phyloP scores from a whole-genome alignment of 2,888 invertebrate species.

The Dolichopus griseipennis region DNA sequence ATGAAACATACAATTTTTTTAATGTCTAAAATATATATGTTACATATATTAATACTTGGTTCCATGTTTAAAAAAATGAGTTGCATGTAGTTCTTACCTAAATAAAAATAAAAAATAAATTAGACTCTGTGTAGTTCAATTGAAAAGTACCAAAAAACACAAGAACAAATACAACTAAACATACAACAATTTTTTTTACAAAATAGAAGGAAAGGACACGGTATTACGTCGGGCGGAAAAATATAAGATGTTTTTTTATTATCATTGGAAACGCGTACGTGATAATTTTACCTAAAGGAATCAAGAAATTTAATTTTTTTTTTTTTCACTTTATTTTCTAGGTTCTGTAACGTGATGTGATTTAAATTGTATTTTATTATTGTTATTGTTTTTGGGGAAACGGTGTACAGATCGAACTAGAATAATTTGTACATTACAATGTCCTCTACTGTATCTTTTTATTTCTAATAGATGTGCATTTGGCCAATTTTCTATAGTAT shows the following conservation, averaged over 20 bases:
- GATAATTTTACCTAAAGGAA: constrained; percentile 1
- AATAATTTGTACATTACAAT: background rate
- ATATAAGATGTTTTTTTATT: background rate
- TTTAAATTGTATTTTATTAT: background rate
- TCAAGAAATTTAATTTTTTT: background rate
- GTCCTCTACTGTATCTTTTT: background rate
- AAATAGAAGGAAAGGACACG: too few species aligned
- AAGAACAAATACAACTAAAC: background rate
- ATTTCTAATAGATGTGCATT: background rate
- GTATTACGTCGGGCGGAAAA: background rate
- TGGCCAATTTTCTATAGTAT: too few species aligned
- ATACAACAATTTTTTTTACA: background rate
- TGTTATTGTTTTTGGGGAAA: background rate
- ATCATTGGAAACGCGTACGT: background rate
- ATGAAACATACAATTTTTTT: too few species aligned
- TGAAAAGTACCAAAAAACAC: background rate
- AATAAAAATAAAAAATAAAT: background rate
- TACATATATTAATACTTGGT: background rate
- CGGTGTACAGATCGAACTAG: background rate
- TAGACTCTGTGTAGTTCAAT: background rate
- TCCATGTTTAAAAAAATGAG: background rate
- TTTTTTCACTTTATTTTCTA: background rate
- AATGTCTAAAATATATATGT: background rate
- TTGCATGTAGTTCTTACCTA: background rate
- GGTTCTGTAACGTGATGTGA: too few species aligned